phyloP scores from a whole-genome alignment of 2,888 invertebrate species.

The Drosophila mimica region DNA sequence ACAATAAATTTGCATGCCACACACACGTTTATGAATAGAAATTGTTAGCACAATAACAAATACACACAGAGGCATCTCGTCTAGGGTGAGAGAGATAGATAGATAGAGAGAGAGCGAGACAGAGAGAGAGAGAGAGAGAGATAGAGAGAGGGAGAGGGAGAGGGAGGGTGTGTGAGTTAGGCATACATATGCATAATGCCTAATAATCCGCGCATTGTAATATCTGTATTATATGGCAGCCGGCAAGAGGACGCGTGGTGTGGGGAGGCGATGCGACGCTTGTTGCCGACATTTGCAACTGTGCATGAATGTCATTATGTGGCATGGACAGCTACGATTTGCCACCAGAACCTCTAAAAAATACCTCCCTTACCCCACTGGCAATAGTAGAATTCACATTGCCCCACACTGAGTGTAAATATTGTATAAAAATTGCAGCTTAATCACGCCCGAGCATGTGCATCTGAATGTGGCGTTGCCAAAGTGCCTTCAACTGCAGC shows the following conservation, averaged over 20 bases:
- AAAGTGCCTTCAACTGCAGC: conserved; percentile 66
- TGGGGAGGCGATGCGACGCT: conserved; percentile 24
- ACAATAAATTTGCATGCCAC: conserved; percentile 79
- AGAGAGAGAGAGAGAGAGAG: not conserved
- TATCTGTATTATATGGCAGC: conserved; percentile 71
- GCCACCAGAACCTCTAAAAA: not conserved
- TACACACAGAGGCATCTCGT: not conserved
- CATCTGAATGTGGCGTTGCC: conserved; percentile 59
- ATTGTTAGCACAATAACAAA: conserved; percentile 72
- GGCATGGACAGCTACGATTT: conserved; percentile 39
- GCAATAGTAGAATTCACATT: conserved; percentile 20
- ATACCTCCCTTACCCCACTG: not conserved
- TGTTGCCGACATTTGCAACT: conserved; percentile 60
- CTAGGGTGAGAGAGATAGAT: not conserved
- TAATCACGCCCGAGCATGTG: conserved; percentile 70
- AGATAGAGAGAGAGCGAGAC: not conserved
- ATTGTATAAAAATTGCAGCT: conserved; percentile 78
- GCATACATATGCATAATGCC: conserved; percentile 66
- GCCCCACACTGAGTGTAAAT: conserved; percentile 55
- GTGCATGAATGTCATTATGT: conserved; percentile 72
- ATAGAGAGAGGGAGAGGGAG: conserved; percentile 7
- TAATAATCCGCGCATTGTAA: conserved; percentile 79
- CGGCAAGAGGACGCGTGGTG: conserved; percentile 32
- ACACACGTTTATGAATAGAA: conserved; percentile 73
- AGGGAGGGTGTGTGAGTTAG: conserved; percentile 1